Conservation (phyloP, 1,140 invertebrate genomes). For the Ips typographus region DNA sequence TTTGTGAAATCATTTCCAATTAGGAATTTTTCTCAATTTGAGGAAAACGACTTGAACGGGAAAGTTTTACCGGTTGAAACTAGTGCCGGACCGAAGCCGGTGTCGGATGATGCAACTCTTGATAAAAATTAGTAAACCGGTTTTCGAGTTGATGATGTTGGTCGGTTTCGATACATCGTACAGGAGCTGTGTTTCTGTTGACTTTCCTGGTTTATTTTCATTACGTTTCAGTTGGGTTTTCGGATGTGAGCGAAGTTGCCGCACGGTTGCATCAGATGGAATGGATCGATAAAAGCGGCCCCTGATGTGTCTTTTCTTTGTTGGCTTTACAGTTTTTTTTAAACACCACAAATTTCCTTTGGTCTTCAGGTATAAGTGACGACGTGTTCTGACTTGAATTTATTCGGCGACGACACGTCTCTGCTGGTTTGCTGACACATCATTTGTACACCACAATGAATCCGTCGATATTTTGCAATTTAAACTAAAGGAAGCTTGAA, state of each 20-base stretch:
- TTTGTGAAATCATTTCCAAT: background rate
- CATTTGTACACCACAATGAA: too few species aligned
- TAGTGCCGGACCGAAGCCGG: too few species aligned
- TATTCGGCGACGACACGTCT: too few species aligned
- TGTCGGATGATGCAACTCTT: slow-evolving; percentile 26
- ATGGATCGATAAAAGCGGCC: slow-evolving; percentile 7
- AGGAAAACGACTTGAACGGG: too few species aligned
- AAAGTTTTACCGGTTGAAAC: too few species aligned
- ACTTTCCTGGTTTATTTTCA: slow-evolving; percentile 19
- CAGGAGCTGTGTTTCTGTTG: slow-evolving; percentile 25
- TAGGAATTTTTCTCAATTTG: background rate
- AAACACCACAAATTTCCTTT: too few species aligned
- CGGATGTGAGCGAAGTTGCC: slow-evolving; percentile 10
- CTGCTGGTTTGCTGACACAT: too few species aligned
- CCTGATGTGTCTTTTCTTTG: background rate
- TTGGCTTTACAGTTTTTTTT: background rate
- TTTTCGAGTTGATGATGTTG: slow-evolving; percentile 12
- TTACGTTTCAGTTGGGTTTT: slow-evolving; percentile 13
- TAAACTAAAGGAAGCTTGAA: too few species aligned
- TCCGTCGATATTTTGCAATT: too few species aligned
- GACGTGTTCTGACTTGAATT: too few species aligned
- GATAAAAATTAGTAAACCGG: slow-evolving; percentile 36
- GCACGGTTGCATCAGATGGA: slow-evolving; percentile 18
- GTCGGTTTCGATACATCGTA: slow-evolving; percentile 19
- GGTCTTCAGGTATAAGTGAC: background rate